Conservation (phyloP, 2,888 invertebrate species). For the Orthosia cruda region DNA sequence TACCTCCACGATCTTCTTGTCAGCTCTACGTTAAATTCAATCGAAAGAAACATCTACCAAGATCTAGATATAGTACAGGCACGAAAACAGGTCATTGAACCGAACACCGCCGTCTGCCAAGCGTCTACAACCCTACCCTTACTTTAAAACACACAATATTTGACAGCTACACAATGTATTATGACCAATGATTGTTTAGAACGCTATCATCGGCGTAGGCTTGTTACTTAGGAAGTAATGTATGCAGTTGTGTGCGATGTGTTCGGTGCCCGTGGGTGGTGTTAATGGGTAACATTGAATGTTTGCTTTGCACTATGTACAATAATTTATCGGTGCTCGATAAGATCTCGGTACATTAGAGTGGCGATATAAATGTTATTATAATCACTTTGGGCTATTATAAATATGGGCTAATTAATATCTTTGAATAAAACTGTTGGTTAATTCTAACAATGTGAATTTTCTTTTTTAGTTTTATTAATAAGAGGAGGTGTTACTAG, state of each 20-base stretch:
- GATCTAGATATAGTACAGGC: constrained; percentile 75
- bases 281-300: constrained; percentile 77
- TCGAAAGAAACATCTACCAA: constrained; percentile 66
- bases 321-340: constrained; percentile 66
- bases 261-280: constrained; percentile 64
- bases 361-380: constrained; percentile 55
- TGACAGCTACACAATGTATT: constrained; percentile 65
- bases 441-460: constrained; percentile 15
- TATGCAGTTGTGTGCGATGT: constrained; percentile 58
- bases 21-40: constrained; percentile 64
- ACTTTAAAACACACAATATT: constrained; percentile 65
- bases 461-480: constrained; percentile 14
- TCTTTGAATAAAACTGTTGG: constrained; percentile 29
- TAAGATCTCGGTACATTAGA: constrained; percentile 62
- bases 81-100: constrained; percentile 83
- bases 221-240: constrained; percentile 74
- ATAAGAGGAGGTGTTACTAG: background rate
- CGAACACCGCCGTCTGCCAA: constrained; percentile 78
- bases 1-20: constrained; percentile 69
- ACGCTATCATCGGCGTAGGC: constrained; percentile 56
- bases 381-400: constrained; percentile 47
- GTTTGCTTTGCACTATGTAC: constrained; percentile 76
- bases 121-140: constrained; percentile 82
- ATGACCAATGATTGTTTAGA: constrained; percentile 76
- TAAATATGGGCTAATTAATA: constrained; percentile 59